Evolutionary conservation across 1,140 invertebrate genomes (phyloP).

Genomic region (Brachionus plicatilis): DNA sequence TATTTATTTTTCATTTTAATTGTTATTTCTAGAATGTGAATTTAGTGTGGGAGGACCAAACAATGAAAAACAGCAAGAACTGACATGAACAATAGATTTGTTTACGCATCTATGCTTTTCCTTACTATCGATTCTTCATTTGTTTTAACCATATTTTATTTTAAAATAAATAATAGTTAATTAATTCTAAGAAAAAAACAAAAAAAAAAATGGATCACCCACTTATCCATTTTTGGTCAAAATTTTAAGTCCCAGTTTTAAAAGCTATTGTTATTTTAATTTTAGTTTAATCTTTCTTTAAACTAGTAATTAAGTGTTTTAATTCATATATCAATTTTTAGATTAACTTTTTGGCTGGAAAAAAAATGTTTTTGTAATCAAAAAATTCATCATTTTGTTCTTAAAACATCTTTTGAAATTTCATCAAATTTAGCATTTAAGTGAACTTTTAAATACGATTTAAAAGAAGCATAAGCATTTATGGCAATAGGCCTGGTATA

Average conservation of each 20-base stretch:
- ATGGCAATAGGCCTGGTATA: too few relatives aligned
- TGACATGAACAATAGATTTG: neutral
- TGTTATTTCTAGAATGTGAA: neutral
- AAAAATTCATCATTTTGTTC: neutral
- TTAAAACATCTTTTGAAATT: neutral
- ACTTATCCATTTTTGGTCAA: neutral
- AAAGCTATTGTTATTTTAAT: neutral
- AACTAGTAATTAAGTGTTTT: neutral
- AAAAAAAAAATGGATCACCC: neutral
- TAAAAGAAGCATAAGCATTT: neutral
- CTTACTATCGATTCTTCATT: neutral
- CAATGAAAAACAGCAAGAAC: neutral
- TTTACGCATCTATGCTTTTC: neutral
- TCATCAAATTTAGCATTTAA: neutral
- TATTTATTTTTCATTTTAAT: too few relatives aligned
- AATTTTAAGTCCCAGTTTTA: neutral
- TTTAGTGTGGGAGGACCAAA: neutral
- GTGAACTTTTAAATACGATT: neutral
- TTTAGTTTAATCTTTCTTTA: neutral
- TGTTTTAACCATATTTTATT: neutral
- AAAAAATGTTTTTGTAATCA: neutral
- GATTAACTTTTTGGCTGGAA: neutral
- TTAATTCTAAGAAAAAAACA: neutral
- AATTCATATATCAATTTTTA: neutral
- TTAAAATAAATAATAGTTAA: neutral